These are phyloP conservation scores for Phragmatobia fuliginosa DNA, from an alignment of 2,888 invertebrate genomes.

Conservation along the genomic window DNA sequence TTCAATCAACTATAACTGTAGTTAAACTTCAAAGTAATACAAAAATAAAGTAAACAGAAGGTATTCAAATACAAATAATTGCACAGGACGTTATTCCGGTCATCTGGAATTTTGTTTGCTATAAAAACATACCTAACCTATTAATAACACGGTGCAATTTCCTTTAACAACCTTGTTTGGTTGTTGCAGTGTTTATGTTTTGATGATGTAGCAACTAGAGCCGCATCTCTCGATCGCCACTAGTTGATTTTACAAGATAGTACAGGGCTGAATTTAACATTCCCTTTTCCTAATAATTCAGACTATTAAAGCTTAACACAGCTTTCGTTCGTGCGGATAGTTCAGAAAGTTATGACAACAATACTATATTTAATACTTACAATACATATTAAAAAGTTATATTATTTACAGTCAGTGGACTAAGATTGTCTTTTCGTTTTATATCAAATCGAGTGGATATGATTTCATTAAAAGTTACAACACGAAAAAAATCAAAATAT, in stretches of 20 bases:
- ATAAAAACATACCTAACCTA: not conserved
- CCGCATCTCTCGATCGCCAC: conserved; percentile 37
- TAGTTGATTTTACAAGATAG: conserved; percentile 40
- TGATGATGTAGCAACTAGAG: conserved; percentile 7
- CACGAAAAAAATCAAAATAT: not conserved
- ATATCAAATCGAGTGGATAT: not conserved
- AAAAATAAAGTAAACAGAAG: not conserved
- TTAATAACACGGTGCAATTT: not conserved
- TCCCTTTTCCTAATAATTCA: not conserved
- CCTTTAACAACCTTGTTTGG: not conserved
- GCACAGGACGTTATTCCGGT: not conserved
- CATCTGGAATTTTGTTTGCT: not conserved
- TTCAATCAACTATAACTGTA: no score
- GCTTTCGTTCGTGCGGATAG: no score
- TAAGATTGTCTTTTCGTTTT: not conserved
- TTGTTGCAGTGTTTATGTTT: not conserved
- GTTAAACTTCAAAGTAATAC: not conserved
- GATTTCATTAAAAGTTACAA: no score
- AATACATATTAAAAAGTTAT: no score
- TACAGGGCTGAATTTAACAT: conserved; percentile 39
- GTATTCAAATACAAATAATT: not conserved
- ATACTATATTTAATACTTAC: no score
- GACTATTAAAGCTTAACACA: no score
- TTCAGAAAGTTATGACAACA: no score
- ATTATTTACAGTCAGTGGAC: not conserved